phyloP scores from a whole-genome alignment of 1,140 invertebrate genomes.

The Pseudobourletiella spinata region DNA sequence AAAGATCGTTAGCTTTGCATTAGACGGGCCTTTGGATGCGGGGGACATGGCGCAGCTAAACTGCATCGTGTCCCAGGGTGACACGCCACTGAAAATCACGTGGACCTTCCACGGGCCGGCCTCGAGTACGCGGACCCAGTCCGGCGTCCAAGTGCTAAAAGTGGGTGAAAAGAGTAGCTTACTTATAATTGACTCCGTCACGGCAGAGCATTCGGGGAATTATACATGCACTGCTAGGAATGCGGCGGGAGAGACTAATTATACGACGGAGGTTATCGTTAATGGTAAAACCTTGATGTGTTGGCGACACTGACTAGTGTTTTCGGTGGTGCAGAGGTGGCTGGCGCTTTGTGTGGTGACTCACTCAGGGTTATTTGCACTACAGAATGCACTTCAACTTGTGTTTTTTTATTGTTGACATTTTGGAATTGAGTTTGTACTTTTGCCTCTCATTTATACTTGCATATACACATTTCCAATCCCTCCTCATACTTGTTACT shows the following conservation, averaged over 20 bases:
- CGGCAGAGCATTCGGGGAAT: slow-evolving; percentile 37
- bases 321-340: too few species aligned
- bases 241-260: slow-evolving; percentile 48
- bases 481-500: too few species aligned
- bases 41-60: slow-evolving; percentile 54
- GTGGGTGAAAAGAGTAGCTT: slow-evolving; percentile 50
- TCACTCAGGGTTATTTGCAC: too few species aligned
- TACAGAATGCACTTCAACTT: too few species aligned
- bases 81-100: slow-evolving; percentile 39
- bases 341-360: too few species aligned
- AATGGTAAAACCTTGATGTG: slow-evolving; percentile 59
- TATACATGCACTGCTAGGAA: slow-evolving; percentile 37
- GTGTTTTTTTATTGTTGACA: too few species aligned
- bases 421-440: too few species aligned
- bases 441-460: too few species aligned
- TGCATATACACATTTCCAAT: too few species aligned
- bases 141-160: slow-evolving; percentile 36
- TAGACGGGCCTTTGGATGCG: slow-evolving; percentile 51
- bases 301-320: too few species aligned
- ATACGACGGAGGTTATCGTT: slow-evolving; percentile 55
- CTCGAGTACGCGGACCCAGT: slow-evolving; percentile 7
- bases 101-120: slow-evolving; percentile 24
- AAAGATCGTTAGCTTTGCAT: slow-evolving; percentile 60
- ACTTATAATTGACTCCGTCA: slow-evolving; percentile 64
- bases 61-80: slow-evolving; percentile 53